Percentiles rank a stretch among this genome's conserved stretches.
Evolutionary conservation across 1,140 invertebrate genomes (phyloP).

Genomic region (Himalopsyche phryganea): DNA sequence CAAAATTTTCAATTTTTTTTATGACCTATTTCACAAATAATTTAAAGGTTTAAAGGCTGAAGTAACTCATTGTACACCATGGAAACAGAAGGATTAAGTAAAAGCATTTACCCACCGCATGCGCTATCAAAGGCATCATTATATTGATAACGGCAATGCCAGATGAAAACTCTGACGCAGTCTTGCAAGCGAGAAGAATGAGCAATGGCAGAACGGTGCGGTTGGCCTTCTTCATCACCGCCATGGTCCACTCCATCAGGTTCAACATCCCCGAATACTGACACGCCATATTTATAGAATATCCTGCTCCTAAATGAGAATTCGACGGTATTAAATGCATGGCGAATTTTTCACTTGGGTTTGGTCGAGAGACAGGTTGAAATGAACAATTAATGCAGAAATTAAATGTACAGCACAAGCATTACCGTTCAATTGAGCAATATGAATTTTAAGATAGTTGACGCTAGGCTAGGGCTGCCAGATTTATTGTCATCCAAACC

Average conservation of each 20-base stretch:
- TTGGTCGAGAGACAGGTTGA: background rate
- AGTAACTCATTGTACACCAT: background rate
- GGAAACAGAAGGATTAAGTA: constrained; percentile 18
- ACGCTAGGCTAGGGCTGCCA: too few species aligned
- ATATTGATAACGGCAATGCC: constrained; percentile 61
- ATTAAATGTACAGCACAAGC: too few species aligned
- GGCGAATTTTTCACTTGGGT: background rate
- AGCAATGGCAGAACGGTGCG: constrained; percentile 21
- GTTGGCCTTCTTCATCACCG: constrained; percentile 19
- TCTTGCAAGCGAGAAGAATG: constrained; percentile 44
- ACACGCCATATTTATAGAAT: background rate
- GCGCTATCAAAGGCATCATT: constrained; percentile 58
- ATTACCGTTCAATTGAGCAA: too few species aligned
- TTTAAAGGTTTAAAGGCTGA: too few species aligned
- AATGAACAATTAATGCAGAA: too few species aligned
- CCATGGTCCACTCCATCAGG: background rate
- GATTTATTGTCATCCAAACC: too few species aligned
- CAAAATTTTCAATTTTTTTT: too few species aligned
- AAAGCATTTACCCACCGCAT: constrained; percentile 53
- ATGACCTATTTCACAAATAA: too few species aligned
- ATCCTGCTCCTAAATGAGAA: constrained; percentile 17
- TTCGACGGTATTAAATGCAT: background rate
- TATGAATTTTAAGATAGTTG: too few species aligned
- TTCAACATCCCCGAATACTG: background rate
- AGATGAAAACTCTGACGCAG: constrained; percentile 60